Conservation (phyloP, 1,140 invertebrate species). For the Coelopa frigida region DNA sequence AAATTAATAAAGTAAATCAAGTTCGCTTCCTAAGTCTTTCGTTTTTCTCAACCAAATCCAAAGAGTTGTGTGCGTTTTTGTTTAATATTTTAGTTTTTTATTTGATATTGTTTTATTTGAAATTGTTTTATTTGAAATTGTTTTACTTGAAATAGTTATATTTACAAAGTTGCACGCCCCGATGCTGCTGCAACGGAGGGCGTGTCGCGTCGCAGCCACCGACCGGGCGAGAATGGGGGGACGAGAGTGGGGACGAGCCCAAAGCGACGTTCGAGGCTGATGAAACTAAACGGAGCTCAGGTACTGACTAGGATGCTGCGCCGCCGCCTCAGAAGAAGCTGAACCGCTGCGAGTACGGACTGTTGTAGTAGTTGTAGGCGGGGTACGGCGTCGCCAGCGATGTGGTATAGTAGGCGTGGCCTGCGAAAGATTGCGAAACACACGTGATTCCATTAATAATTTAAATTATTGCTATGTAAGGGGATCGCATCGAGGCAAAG, state of each 20-base stretch:
- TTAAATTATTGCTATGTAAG: too few species aligned
- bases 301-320: not conserved
- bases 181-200: too few species aligned
- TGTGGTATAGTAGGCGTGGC: slow-evolving; percentile 1
- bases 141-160: not conserved
- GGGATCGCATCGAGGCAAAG: too few species aligned
- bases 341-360: slow-evolving; percentile 14
- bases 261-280: too few species aligned
- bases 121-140: too few species aligned
- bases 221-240: too few species aligned
- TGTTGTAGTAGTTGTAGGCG: slow-evolving; percentile 13
- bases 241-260: too few species aligned
- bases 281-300: not conserved
- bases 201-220: too few species aligned
- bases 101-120: too few species aligned
- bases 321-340: slow-evolving; percentile 6
- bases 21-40: not conserved
- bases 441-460: too few species aligned
- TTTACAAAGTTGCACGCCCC: not conserved
- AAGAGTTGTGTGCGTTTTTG: not conserved
- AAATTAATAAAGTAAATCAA: not conserved
- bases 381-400: slow-evolving; percentile 5
- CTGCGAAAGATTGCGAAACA: not conserved
- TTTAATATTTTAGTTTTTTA: too few species aligned
- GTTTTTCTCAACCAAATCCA: not conserved